Evolutionary conservation across 1,140 invertebrate species (phyloP), one percentile per base, ranked within the genome.

Genomic region (Muscidifurax raptorellus): DNA sequence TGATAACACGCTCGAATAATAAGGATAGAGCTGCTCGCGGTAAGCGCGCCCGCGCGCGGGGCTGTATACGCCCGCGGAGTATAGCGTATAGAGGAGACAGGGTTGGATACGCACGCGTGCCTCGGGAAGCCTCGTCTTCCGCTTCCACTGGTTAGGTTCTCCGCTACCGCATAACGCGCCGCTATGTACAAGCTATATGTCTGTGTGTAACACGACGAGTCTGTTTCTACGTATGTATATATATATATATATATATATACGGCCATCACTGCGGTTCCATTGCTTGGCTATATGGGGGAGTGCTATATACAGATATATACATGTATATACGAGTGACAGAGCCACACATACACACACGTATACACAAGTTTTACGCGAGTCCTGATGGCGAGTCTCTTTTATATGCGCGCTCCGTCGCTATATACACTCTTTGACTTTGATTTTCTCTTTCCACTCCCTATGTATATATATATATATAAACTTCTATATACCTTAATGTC

Each of bases 41-140:
- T n/a, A n/a, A n/a, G n/a, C n/a, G n/a, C n/a, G n/a, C n/a, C n/a
- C 32, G 32, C 84, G 36, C 32, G 40, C 44, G 22, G 52, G 22
- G 30, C 71, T 59, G 52, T 59, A 47, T 40, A 40, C 36, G 36
- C 36, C 36, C 7, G 32, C 5, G 36, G 36, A 40, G 36, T 40
- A n/a, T n/a, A 36, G 71, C 71, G 28, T 44, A 32, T 10, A 91
- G 91, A 93, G 92, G 92, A 93, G 90, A 92, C 92, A 93, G 92
- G 92, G 91, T 93, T 93, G 91, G 92, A 92, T 93, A 92, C 92
- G 92, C 92, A 93, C 91, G 92, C 92, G 90, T 92, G 91, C 89
- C 80, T 87, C 88, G 89, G 90, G 90, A 91, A 92, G 92, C 91
- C 89, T 89, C 88, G 91, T 91, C 91, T 92, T 92, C 91, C 91